Evolutionary conservation across 2,797 vertebrate species (phyloP), one percentile per base, ranked within the genome.

Genomic region (Ciconia nigra): DNA sequence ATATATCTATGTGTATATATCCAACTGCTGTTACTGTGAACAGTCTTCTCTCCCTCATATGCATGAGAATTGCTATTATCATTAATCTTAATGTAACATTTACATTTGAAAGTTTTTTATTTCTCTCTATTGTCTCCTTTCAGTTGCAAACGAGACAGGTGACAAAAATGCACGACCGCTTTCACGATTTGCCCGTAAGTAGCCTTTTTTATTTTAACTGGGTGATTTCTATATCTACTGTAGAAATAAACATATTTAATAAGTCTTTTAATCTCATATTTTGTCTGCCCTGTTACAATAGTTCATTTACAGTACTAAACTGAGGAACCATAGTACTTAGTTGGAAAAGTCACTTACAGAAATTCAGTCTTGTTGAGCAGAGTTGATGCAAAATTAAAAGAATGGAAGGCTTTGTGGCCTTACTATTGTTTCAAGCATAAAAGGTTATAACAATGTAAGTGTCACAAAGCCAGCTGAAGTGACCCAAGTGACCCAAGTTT

Each of bases 101-200:
- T 89, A 76, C 57, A 37, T 84, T 46, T 47, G 29, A 93, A 52
- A 62, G 15, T 4, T 52, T 91, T 37, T 62, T 95, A 15, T 84
- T n/a, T 73, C 31, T 85, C 51, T 89, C 19, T 76, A 2, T 95
- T 95, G 92, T 93, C 44, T 93, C 69, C 82, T 94, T 96, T 87
- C 93, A 99, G 99, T 99, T 98, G 99, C 99, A 86, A 99, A 99
- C 69, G 99, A 99, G 98, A 98, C 99, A 42, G 98, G 98, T 69
- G 99, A 99, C 89, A 99, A 98, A 97, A 98, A 99, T 90, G 97
- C 96, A 84, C 98, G 98, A 94, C 99, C 99, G 1, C 98, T 98
- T 46, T 98, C 99, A 57, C 98, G 98, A 93, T 99, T 99, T 98
- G 97, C 98, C 91, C 98, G 99, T 99, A 98, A 99, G 99, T 99